These are phyloP conservation scores for Zeus faber DNA, from an alignment of 2,113 vertebrate species.

Conservation along the genomic window DNA sequence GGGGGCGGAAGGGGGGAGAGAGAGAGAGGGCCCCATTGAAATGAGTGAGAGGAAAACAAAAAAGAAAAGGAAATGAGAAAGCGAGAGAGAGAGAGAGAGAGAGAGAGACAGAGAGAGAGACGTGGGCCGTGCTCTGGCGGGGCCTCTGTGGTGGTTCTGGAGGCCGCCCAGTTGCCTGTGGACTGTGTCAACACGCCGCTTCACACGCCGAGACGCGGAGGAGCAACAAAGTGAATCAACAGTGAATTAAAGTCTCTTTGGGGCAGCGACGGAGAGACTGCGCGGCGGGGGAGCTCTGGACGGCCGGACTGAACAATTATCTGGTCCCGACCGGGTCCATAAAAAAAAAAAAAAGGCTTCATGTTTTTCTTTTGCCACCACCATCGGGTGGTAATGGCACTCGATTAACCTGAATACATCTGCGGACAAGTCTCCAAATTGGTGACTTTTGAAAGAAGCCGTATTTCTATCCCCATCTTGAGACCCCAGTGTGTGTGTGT, in stretches of 20 bases:
- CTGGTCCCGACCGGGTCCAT: slow-evolving; percentile 30
- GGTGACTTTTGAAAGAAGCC: slow-evolving; percentile 34
- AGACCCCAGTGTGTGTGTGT: slow-evolving; percentile 13
- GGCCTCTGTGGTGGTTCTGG: slow-evolving; percentile 50
- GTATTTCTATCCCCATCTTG: slow-evolving; percentile 52
- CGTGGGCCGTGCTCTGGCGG: slow-evolving; percentile 26
- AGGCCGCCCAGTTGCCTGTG: slow-evolving; percentile 46
- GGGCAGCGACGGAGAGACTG: slow-evolving; percentile 44
- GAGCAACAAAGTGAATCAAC: slow-evolving; percentile 56
- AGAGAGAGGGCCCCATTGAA: slow-evolving; percentile 4
- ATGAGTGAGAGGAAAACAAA: not conserved
- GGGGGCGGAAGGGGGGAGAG: slow-evolving; percentile 14
- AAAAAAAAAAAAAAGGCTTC: slow-evolving; percentile 20
- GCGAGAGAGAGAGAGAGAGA: not conserved
- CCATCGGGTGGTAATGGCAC: slow-evolving; percentile 53
- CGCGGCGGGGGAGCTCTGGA: slow-evolving; percentile 48
- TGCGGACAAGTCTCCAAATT: no score
- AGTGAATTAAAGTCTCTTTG: slow-evolving; percentile 53
- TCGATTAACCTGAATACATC: slow-evolving; percentile 57
- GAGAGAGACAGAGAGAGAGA: not conserved
- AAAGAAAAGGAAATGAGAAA: slow-evolving; percentile 5
- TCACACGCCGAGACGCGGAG: slow-evolving; percentile 44
- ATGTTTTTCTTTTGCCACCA: slow-evolving; percentile 32
- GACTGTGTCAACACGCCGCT: slow-evolving; percentile 57
- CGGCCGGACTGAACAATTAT: slow-evolving; percentile 43